Evolutionary conservation across 2,797 vertebrate species (phyloP).

Genomic region (Pseudochromis fuscus): DNA sequence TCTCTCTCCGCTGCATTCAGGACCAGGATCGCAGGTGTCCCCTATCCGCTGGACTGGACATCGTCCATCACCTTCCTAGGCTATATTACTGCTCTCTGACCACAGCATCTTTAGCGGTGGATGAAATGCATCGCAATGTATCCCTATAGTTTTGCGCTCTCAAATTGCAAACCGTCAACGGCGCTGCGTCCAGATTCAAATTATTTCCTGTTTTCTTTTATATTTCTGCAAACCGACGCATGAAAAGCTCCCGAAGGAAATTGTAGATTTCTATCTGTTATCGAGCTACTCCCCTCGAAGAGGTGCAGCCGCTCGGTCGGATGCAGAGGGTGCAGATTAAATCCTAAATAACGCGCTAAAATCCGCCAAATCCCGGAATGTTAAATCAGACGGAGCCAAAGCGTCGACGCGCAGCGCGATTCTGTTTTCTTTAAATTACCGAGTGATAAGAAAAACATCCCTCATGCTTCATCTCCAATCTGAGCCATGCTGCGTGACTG

Average conservation of each 20-base stretch:
- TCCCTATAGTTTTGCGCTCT: constrained; percentile 21
- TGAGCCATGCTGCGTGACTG: constrained; percentile 75
- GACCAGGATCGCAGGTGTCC: constrained; percentile 62
- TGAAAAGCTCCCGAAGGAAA: constrained; percentile 20
- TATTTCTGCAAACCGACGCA: neutral
- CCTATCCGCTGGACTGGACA: constrained; percentile 55
- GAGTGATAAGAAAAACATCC: constrained; percentile 13
- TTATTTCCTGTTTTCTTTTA: neutral
- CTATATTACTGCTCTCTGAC: constrained; percentile 30
- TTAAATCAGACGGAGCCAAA: constrained; percentile 11
- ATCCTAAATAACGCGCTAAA: constrained; percentile 38
- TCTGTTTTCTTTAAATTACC: neutral
- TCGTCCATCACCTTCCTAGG: constrained; percentile 61
- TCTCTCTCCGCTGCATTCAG: constrained; percentile 80
- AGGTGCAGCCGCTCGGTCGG: constrained; percentile 39
- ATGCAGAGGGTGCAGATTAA: constrained; percentile 44
- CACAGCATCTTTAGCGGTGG: constrained; percentile 46
- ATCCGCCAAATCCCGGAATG: neutral
- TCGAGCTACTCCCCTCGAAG: constrained; percentile 15
- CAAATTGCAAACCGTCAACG: constrained; percentile 4
- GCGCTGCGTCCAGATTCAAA: constrained; percentile 2
- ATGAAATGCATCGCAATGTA: constrained; percentile 33
- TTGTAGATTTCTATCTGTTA: constrained; percentile 21
- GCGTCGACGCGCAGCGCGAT: neutral
- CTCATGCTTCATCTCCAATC: constrained; percentile 59